Evolutionary conservation across 1,140 invertebrate species (phyloP).

Genomic region (Uloborus diversus): DNA sequence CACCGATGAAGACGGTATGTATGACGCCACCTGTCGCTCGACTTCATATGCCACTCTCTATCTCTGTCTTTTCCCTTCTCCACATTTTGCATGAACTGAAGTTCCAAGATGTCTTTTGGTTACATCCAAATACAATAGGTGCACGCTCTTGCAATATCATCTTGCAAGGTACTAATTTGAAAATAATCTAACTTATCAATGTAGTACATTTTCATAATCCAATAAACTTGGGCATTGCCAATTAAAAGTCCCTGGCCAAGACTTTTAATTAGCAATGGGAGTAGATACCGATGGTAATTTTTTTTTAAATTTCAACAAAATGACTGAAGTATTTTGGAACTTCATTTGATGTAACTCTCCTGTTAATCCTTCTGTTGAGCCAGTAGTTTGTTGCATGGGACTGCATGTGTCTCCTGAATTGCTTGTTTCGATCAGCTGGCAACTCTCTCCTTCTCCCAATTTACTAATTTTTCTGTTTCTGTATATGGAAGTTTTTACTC

Average conservation of each 20-base stretch:
- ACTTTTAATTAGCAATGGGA: slow-evolving; percentile 37
- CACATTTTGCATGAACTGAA: not conserved
- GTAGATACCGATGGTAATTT: no score
- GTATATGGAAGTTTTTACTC: slow-evolving; percentile 13
- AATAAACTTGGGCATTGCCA: not conserved
- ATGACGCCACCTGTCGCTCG: slow-evolving; percentile 27
- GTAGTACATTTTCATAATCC: no score
- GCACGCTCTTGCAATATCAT: no score
- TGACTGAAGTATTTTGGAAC: not conserved
- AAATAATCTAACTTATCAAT: no score
- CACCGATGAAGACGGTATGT: slow-evolving; percentile 99
- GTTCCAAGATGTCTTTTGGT: no score
- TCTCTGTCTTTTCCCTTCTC: not conserved
- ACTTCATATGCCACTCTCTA: not conserved
- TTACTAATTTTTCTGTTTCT: slow-evolving; percentile 45
- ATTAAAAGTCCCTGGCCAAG: slow-evolving; percentile 55
- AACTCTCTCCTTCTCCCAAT: slow-evolving; percentile 45
- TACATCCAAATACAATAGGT: no score
- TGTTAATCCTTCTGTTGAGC: slow-evolving; percentile 35
- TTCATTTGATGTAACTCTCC: slow-evolving; percentile 24
- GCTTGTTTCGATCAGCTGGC: slow-evolving; percentile 40
- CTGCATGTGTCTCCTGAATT: slow-evolving; percentile 27
- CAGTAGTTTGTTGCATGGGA: slow-evolving; percentile 39
- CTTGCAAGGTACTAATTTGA: no score
- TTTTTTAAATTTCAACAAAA: not conserved